Percentiles rank a stretch among this genome's conserved stretches.
Evolutionary conservation across 1,140 invertebrate genomes (phyloP).

Genomic region (Berghia stephanieae): DNA sequence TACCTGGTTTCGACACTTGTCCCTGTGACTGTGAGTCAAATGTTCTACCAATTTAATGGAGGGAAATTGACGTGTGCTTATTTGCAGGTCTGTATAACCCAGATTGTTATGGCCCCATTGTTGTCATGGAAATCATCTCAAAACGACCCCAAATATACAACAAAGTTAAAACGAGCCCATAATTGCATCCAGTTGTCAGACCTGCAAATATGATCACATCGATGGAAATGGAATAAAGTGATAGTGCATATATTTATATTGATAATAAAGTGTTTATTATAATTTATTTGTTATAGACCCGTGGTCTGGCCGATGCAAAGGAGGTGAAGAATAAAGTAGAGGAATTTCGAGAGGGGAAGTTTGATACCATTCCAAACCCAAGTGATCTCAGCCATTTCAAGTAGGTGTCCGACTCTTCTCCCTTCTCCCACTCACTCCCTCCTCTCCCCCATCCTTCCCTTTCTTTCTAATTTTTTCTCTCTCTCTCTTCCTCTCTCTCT

Average conservation of each 20-base stretch:
- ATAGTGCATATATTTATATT: neutral
- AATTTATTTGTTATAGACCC: neutral
- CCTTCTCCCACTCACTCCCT: neutral
- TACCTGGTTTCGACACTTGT: too few relatives aligned
- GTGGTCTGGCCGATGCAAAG: constrained; percentile 36
- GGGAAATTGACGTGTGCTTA: too few relatives aligned
- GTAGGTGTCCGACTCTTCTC: constrained; percentile 19
- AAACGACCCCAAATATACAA: too few relatives aligned
- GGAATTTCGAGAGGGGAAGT: constrained; percentile 44
- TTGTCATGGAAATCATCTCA: too few relatives aligned
- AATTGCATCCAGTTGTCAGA: too few relatives aligned
- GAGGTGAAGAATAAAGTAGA: constrained; percentile 39
- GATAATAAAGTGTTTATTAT: neutral
- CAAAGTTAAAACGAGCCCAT: too few relatives aligned
- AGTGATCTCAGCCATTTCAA: constrained; percentile 49
- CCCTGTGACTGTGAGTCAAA: too few relatives aligned
- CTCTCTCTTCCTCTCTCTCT: neutral
- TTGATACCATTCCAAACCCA: constrained; percentile 49
- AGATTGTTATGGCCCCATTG: too few relatives aligned
- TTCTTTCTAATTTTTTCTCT: neutral
- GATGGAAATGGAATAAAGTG: too few relatives aligned
- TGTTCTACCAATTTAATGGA: too few relatives aligned
- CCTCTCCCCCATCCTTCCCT: neutral
- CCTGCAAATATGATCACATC: too few relatives aligned
- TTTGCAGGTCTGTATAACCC: too few relatives aligned